Evolutionary conservation across 53 echinoderm and acorn worm genomes (phyloP).

Genomic region (Arbacia lixula): DNA sequence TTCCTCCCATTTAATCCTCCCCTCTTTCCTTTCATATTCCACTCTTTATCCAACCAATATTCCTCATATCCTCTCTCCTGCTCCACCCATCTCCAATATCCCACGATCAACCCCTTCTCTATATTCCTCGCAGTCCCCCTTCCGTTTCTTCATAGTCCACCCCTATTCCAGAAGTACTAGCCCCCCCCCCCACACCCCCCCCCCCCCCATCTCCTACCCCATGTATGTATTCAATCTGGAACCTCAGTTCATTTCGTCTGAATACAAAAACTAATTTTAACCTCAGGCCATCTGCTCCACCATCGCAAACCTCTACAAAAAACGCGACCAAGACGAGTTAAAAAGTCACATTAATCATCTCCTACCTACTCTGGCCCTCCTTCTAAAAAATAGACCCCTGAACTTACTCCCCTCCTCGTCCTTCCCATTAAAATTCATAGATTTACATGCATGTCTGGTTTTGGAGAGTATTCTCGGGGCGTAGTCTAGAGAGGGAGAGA

Average conservation of each 20-base stretch:
- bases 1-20: no score
- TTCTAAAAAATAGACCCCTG: no score
- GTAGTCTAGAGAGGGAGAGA: no score
- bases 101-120: background rate
- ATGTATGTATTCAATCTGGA: background rate
- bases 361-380: constrained; percentile 10
- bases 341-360: constrained; percentile 44
- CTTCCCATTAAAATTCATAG: constrained; percentile 43
- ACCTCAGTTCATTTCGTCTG: no score
- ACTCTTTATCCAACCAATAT: no score
- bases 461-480: constrained; percentile 13
- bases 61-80: background rate
- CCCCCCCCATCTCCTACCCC: no score
- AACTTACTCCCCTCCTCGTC: constrained; percentile 15
- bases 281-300: constrained; percentile 27
- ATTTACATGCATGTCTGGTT: constrained; percentile 31
- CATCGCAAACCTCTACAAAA: constrained; percentile 23
- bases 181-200: no score
- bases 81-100: background rate
- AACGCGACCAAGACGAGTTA: constrained; percentile 40
- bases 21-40: no score
- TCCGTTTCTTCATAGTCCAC: constrained; percentile 5
- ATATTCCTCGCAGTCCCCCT: constrained; percentile 22
- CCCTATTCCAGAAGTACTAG: no score
- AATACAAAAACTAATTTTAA: constrained; percentile 39